Evolutionary conservation across 2,888 invertebrate species (phyloP).

Genomic region (Leucophora obtusa): DNA sequence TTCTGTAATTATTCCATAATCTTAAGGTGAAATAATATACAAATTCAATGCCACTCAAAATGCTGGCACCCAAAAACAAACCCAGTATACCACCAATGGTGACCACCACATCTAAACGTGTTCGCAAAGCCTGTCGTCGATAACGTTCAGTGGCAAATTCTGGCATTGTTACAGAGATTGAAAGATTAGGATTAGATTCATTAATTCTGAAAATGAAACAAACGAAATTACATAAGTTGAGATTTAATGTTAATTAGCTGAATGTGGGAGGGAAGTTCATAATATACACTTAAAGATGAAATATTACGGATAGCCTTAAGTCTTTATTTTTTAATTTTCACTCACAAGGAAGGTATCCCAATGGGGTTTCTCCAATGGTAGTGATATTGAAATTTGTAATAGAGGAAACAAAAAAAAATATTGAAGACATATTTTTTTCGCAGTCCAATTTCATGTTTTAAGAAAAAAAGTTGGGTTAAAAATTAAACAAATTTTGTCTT

Average conservation of each 20-base stretch:
- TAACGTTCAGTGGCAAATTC: constrained; percentile 78
- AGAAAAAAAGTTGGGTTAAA: too few species aligned
- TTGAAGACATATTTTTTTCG: too few species aligned
- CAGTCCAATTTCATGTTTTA: too few species aligned
- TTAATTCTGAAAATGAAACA: constrained; percentile 45
- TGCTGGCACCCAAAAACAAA: constrained; percentile 82
- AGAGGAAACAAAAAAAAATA: too few species aligned
- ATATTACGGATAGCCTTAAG: too few species aligned
- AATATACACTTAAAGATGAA: too few species aligned
- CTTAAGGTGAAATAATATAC: constrained; percentile 80
- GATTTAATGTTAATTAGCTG: constrained; percentile 10
- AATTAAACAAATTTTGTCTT: too few species aligned
- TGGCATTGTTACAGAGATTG: constrained; percentile 69
- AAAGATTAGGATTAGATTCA: constrained; percentile 56
- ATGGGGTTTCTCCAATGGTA: too few species aligned
- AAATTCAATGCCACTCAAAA: constrained; percentile 81
- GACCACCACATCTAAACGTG: constrained; percentile 79
- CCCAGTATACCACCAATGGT: constrained; percentile 82
- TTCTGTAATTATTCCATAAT: constrained; percentile 67
- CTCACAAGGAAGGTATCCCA: too few species aligned
- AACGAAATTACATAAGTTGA: constrained; percentile 11
- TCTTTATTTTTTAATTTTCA: too few species aligned
- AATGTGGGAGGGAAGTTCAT: too few species aligned
- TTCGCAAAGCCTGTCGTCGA: constrained; percentile 79
- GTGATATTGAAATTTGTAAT: too few species aligned